A percentile compares a stretch with the other conserved stretches of the same genome.
Evolutionary conservation across 2,113 vertebrate species (phyloP).

Genomic region (Coturnix japonica): DNA sequence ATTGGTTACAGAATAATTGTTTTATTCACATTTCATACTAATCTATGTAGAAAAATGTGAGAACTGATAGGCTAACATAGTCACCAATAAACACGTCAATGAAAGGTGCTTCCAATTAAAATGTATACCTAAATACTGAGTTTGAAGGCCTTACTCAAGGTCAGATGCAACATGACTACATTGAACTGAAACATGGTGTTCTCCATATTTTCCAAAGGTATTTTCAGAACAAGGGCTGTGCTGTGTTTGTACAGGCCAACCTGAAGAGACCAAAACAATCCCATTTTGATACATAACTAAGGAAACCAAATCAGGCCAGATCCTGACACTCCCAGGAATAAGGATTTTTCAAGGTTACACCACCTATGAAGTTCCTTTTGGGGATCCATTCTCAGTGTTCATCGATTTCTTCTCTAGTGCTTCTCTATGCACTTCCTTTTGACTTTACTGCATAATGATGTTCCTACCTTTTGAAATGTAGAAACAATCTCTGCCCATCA

Average conservation of each 20-base stretch:
- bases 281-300: not conserved
- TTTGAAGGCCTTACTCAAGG: not conserved
- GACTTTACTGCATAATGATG: conserved; percentile 23
- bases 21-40: not conserved
- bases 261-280: not conserved
- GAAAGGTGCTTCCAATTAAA: not conserved
- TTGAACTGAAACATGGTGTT: not conserved
- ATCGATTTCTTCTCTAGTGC: not conserved
- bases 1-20: not conserved
- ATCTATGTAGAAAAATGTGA: not conserved
- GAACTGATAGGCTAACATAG: not conserved
- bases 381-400: not conserved
- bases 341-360: not conserved
- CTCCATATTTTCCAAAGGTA: not conserved
- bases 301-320: not conserved
- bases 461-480: conserved; percentile 53
- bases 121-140: too few species aligned
- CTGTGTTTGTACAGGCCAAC: not conserved
- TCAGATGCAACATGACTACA: not conserved
- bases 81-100: not conserved
- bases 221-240: not conserved
- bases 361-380: too few species aligned
- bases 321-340: not conserved
- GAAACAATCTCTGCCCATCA: conserved; percentile 34
- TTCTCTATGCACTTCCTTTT: conserved; percentile 11